A percentile compares a stretch with the other conserved stretches of the same genome.
These are phyloP conservation scores for Ascaphus truei DNA, from an alignment of 2,113 vertebrate species.

Conservation along the genomic window DNA sequence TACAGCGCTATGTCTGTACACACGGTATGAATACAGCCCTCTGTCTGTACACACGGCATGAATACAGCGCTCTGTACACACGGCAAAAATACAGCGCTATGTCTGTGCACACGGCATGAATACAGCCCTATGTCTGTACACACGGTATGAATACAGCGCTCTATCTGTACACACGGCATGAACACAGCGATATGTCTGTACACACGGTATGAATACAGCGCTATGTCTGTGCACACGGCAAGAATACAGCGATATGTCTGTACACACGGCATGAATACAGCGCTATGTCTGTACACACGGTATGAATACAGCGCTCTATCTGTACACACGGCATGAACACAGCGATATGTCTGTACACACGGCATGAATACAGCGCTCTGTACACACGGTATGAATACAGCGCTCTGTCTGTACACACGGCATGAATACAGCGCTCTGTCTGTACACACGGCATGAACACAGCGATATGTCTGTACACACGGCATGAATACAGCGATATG, in stretches of 20 bases:
- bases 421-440: background rate
- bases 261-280: constrained; percentile 9
- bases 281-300: background rate
- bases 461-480: background rate
- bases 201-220: background rate
- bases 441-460: background rate
- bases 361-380: background rate
- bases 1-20: background rate
- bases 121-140: background rate
- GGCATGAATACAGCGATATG: background rate
- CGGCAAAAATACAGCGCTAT: background rate
- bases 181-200: background rate
- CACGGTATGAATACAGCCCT: background rate
- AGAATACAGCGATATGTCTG: background rate
- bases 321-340: background rate
- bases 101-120: background rate
- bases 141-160: background rate
- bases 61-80: background rate
- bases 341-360: background rate
- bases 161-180: background rate
- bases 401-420: background rate
- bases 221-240: background rate
- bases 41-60: background rate
- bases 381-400: constrained; percentile 9
- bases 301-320: background rate